These are phyloP conservation scores for Ophioninae sp. DNA, from an alignment of 2,888 invertebrate species.

Conservation along the genomic window DNA sequence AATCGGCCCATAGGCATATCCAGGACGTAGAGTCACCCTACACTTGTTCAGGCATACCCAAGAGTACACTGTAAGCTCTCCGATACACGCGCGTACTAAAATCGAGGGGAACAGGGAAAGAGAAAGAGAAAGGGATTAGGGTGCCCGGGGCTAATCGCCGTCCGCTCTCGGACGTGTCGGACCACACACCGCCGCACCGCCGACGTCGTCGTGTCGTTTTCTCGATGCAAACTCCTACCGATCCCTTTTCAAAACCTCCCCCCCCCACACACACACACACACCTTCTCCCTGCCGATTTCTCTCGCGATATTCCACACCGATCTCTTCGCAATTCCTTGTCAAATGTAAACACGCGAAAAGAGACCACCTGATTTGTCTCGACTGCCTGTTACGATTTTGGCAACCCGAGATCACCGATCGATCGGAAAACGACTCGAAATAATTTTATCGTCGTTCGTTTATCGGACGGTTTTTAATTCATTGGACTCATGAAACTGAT, in stretches of 20 bases:
- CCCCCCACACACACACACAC: too few species aligned
- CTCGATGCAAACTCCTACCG: slow-evolving; percentile 17
- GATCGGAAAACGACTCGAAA: not conserved
- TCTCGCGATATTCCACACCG: slow-evolving; percentile 61
- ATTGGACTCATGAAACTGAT: too few species aligned
- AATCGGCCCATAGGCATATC: slow-evolving; percentile 11
- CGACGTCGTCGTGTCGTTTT: slow-evolving; percentile 55
- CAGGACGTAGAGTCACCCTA: slow-evolving; percentile 21
- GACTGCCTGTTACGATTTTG: slow-evolving; percentile 14
- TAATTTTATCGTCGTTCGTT: not conserved
- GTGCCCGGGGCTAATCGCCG: slow-evolving; percentile 78
- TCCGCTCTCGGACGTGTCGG: slow-evolving; percentile 75
- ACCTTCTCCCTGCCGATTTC: slow-evolving; percentile 38
- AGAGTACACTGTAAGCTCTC: not conserved
- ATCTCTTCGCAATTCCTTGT: slow-evolving; percentile 63
- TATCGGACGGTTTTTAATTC: too few species aligned
- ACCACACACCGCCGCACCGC: slow-evolving; percentile 74
- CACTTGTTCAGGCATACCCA: not conserved
- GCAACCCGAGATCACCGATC: not conserved
- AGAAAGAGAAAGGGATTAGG: slow-evolving; percentile 66
- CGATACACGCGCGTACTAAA: slow-evolving; percentile 7
- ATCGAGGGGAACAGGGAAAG: slow-evolving; percentile 54
- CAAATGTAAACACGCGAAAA: slow-evolving; percentile 65
- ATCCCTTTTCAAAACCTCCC: slow-evolving; percentile 41
- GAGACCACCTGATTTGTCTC: slow-evolving; percentile 68